A percentile compares a stretch with the other conserved stretches of the same genome.
Evolutionary conservation across 2,888 invertebrate genomes (phyloP).

Genomic region (Caenorhabditis doughertyi): DNA sequence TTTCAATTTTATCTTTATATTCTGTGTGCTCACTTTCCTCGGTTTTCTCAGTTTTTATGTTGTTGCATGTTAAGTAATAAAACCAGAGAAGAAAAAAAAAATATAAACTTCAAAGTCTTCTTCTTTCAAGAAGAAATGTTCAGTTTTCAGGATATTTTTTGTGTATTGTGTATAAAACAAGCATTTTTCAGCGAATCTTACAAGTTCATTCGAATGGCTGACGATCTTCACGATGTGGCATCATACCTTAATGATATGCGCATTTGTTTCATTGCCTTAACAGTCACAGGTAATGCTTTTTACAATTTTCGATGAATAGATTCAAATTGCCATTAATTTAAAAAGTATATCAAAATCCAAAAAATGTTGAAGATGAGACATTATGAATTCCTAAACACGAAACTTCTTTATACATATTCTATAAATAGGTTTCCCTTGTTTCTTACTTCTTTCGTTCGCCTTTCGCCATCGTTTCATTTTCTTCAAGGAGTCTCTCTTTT

Average conservation of each 20-base stretch:
- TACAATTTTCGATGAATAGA: no score
- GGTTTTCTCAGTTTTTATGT: slow-evolving; percentile 3
- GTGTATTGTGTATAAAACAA: not conserved
- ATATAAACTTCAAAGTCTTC: not conserved
- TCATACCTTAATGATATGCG: slow-evolving; percentile 78
- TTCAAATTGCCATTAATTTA: no score
- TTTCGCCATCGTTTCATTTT: slow-evolving; percentile 7
- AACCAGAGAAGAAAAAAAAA: not conserved
- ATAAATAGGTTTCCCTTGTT: slow-evolving; percentile 45
- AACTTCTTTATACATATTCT: not conserved
- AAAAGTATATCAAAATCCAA: no score
- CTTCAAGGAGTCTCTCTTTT: slow-evolving; percentile 16
- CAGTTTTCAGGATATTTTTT: not conserved
- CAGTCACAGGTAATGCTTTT: slow-evolving; percentile 70
- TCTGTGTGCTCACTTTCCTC: not conserved
- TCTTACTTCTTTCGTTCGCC: slow-evolving; percentile 1
- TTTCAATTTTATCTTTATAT: no score
- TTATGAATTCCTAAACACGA: not conserved
- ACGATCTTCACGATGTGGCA: slow-evolving; percentile 80
- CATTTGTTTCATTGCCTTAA: slow-evolving; percentile 78
- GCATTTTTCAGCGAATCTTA: slow-evolving; percentile 77
- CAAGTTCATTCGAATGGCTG: slow-evolving; percentile 81
- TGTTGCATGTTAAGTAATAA: not conserved
- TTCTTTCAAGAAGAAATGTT: not conserved
- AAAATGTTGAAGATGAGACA: no score